Base-by-base conservation (phyloP, 2,888 invertebrate species). In the Amphiduros pacificus region DNA sequence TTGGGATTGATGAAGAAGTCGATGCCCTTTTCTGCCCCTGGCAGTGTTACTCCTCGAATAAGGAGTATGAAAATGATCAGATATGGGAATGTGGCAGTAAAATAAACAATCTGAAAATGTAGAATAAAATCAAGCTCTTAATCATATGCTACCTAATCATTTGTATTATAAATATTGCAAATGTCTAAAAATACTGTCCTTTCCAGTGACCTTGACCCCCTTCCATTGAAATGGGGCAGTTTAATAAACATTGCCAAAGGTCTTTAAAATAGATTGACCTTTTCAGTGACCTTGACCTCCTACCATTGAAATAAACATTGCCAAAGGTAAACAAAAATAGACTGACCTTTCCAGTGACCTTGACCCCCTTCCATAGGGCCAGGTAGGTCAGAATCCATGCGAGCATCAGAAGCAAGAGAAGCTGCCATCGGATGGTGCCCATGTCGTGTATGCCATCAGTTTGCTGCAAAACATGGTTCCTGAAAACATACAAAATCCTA, bases 321-420 rank as follows among this genome's bases (percentile, higher is more conserved):
- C n/a, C n/a, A n/a, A n/a, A n/a, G n/a, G n/a, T n/a, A n/a, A n/a
- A n/a, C n/a, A n/a, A n/a, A n/a, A 11, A 11, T 36, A 36, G 36
- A 36, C 41, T 54, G 64, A 85, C 85, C 77, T 83, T 83, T 62
- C 84, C 84, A 55, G 94, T 94, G n/a, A 94, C 93, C 81, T 92
- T 92, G 64, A 95, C 92, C 68, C 94, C 94, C 84, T 95, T 96
- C 93, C 94, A 96, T 55, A 96, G 89, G 70, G 94, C 93, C 83
- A 96, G 93, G 84, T 96, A 97, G 59, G 96, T 93, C 74, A 96
- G 85, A 67, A 94, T 87, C 96, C 96, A 97, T 68, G 94, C 93
- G 74, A 92, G 89, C 57, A 95, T 87, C 60, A 96, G 86, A 77
- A 94, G 93, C 53, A 93, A 90, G 31, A 93, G 90, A 64, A 96